Evolutionary conservation across 2,113 vertebrate genomes (phyloP), one percentile per base, ranked within the genome.

Genomic region (Daubentonia madagascariensis): DNA sequence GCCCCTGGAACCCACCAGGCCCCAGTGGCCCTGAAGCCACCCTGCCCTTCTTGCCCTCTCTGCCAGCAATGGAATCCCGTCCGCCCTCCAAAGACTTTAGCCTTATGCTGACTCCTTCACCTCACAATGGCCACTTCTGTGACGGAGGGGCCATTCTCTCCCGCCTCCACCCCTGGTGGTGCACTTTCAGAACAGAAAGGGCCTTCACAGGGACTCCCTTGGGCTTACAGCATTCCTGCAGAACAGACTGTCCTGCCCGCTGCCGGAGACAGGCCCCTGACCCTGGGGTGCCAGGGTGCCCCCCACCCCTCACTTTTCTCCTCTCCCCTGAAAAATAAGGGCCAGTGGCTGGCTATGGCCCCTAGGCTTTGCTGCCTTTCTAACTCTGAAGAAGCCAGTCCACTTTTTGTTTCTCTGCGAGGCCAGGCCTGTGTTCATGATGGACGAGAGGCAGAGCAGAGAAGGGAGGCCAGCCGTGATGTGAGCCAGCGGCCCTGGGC

Each of bases 121-220:
- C 88, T 57, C 75, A 92, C 85, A 87, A 81, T 54, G 40, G 72
- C 57, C 32, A 28, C 93, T 75, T 94, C 65, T 93, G 85, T 83
- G 63, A 6, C 0, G 2, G 35, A 75, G 14, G 35, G 35, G 37
- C n/a, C 13, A 0, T 48, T 40, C 63, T 54, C 30, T 32, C n/a
- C 48, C 1, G 1, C 25, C 25, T 25, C 61, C 61, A 12, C 61
- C 61, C 61, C 61, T 25, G 10, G 25, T 4, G 52, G 9, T 0
- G 4, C 40, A 67, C 17, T 40, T 35, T 65, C 12, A 43, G 78
- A 78, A 93, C 4, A 88, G 70, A 91, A 32, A 23, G 45, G 25
- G 30, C 68, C 48, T 85, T 87, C 54, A 37, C 68, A 18, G 70
- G 68, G 35, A 54, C 18, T 14, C 65, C n/a, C 18, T 14, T 35